A percentile compares a stretch with the other conserved stretches of the same genome.
Evolutionary conservation across 1,140 invertebrate species (phyloP).

Genomic region (Euschistus heros): DNA sequence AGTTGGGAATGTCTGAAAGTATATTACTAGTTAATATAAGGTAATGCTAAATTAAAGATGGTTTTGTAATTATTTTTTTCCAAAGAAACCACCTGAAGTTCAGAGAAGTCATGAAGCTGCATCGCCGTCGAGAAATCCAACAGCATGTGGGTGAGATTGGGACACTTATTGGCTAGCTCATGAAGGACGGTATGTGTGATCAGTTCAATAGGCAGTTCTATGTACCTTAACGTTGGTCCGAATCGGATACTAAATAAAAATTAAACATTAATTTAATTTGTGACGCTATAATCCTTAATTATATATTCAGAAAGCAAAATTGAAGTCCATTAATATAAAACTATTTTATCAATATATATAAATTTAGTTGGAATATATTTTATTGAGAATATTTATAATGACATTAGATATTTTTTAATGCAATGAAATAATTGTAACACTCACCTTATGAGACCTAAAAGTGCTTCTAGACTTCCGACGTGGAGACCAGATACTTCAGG

Average conservation of each 20-base stretch:
- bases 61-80: not conserved
- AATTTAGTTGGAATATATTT: too few species aligned
- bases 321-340: not conserved
- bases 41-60: not conserved
- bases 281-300: not conserved
- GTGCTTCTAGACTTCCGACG: slow-evolving; percentile 69
- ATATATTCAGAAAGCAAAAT: not conserved
- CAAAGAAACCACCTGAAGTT: slow-evolving; percentile 60
- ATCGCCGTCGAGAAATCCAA: slow-evolving; percentile 97
- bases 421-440: not conserved
- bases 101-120: slow-evolving; percentile 98
- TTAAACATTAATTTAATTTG: not conserved
- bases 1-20: slow-evolving; percentile 77
- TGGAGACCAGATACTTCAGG: slow-evolving; percentile 95
- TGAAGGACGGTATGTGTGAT: slow-evolving; percentile 97
- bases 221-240: slow-evolving; percentile 81
- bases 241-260: slow-evolving; percentile 56
- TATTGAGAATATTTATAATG: too few species aligned
- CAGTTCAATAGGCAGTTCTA: slow-evolving; percentile 94
- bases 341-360: not conserved
- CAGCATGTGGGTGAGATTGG: slow-evolving; percentile 93
- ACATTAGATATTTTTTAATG: too few species aligned
- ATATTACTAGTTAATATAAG: not conserved
- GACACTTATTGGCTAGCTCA: slow-evolving; percentile 93
- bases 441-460: slow-evolving; percentile 71